Conservation (phyloP, 1,140 invertebrate species). For the Parapsyche elsis region DNA sequence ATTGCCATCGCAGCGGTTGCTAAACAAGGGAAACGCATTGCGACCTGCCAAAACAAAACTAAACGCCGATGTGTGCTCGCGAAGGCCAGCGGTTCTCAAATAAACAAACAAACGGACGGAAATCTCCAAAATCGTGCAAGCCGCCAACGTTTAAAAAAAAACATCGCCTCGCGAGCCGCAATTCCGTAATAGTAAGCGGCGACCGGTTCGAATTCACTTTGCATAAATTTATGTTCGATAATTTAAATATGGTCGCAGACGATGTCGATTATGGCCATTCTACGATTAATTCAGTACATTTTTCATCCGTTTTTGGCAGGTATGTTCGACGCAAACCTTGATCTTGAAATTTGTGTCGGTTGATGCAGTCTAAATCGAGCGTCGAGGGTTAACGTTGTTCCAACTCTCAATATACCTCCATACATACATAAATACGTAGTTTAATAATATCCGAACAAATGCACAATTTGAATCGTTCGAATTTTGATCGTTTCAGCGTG, state of each 20-base stretch:
- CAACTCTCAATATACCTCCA: no score
- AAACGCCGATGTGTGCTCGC: background rate
- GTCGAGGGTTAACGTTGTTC: no score
- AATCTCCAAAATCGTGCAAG: no score
- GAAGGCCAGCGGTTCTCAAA: background rate
- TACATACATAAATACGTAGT: no score
- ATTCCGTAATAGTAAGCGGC: no score
- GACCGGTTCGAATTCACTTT: background rate
- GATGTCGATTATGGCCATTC: background rate
- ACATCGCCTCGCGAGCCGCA: no score
- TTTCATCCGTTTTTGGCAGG: no score
- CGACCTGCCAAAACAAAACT: constrained; percentile 18
- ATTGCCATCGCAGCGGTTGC: background rate
- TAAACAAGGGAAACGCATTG: constrained; percentile 31
- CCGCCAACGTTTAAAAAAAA: no score
- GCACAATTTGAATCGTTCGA: background rate
- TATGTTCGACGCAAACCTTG: background rate
- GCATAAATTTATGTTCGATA: background rate
- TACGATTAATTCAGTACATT: background rate
- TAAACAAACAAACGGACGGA: no score
- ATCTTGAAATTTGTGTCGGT: background rate
- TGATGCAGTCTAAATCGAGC: no score
- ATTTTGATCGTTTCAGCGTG: constrained; percentile 28
- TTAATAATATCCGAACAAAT: no score
- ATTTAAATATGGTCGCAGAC: constrained; percentile 23